Evolutionary conservation across 2,888 invertebrate genomes (phyloP).

Genomic region (Polymixis flavicincta): DNA sequence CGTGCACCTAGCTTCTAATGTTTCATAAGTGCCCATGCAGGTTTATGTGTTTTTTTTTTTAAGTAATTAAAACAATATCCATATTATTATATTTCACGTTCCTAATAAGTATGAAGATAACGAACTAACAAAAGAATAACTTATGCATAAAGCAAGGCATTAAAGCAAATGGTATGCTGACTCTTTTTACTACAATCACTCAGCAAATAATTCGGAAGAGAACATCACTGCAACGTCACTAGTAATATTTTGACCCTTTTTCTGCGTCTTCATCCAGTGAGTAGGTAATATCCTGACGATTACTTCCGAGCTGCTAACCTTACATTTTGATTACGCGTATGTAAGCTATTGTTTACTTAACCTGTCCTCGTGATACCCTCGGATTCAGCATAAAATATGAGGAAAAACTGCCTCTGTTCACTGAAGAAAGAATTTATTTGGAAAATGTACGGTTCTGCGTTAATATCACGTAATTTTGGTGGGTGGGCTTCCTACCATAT

Average conservation of each 20-base stretch:
- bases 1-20: too few species aligned
- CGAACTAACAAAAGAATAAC: too few species aligned
- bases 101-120: too few species aligned
- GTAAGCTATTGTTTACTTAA: constrained; percentile 47
- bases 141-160: too few species aligned
- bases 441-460: constrained; percentile 7
- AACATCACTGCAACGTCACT: neutral
- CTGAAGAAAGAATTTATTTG: constrained; percentile 19
- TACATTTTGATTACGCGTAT: constrained; percentile 37
- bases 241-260: constrained; percentile 1
- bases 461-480: constrained; percentile 26
- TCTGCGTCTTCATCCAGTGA: constrained; percentile 18
- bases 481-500: neutral
- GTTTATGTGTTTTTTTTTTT: too few species aligned
- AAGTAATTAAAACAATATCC: too few species aligned
- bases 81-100: too few species aligned
- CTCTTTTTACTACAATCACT: too few species aligned
- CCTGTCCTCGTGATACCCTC: constrained; percentile 19
- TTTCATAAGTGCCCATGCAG: too few species aligned
- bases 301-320: constrained; percentile 13
- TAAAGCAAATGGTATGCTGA: too few species aligned
- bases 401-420: constrained; percentile 22
- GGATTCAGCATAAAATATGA: constrained; percentile 30
- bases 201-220: constrained; percentile 7
- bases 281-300: constrained; percentile 35